Base-by-base conservation (phyloP, 2,113 vertebrate genomes). In the Uria lomvia region DNA sequence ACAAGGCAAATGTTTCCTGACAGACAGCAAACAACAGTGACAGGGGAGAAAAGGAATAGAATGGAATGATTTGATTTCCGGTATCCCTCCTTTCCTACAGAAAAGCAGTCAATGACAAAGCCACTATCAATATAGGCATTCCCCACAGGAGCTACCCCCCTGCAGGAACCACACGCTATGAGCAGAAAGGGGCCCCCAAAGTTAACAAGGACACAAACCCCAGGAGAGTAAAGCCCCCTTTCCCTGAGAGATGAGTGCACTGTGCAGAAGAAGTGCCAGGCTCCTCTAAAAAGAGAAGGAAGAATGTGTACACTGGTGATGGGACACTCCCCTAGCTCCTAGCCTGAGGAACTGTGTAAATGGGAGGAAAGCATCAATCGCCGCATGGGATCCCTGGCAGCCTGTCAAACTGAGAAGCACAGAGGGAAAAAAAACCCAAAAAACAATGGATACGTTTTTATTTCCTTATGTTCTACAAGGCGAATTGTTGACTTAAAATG, bases 301-400 rank as follows among this genome's bases (percentile, higher is more conserved):
- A 17, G 49, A 76, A 56, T 4, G 66, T 30, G 45, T 12, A 29
- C 0, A 9, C 87, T 79, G 87, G 30, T 60, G 88, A 43, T 21
- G 65, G 59, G 88, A 59, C 96, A 60, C 72, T 91, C 88, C 88
- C 95, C 15, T 1, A 11, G 79, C 94, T 94, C 29, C 34, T 30
- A 59, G 90, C 78, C 87, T 26, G 14, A 78, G 82, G 75, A 92
- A 47, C 3, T 92, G 82, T 74, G 90, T 11, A 73, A 84, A 40
- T 15, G 75, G 88, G 67, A 83, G 79, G 72, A 50, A 81, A 85
- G 75, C 68, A 74, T 77, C 1, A 1, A 50, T 52, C 8, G 0
- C 88, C n/a, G 75, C 90, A 27, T 83, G 95, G 82, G 79, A 63
- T 43, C 79, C 80, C 79, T 90, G 93, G 88, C 93, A 93, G 74